phyloP scores from a whole-genome alignment of 35 echinoderm and acorn worm species.

The Lytechinus pictus region DNA sequence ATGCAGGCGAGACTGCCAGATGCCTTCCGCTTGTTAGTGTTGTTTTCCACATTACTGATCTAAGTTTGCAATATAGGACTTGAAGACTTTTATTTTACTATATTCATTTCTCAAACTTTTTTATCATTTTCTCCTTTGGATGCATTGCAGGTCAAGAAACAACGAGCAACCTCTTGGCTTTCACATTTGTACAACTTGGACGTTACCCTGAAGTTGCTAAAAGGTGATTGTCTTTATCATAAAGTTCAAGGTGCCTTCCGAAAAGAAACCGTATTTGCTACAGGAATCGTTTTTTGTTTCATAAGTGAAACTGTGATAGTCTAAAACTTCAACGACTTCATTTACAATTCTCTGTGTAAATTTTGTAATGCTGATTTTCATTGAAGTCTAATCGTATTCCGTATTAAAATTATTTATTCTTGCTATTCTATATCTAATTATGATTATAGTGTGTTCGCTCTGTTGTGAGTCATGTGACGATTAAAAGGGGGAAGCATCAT shows the following conservation, averaged over 20 bases:
- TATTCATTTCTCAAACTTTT: too few relatives aligned
- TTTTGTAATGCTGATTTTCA: not conserved
- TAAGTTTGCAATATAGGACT: too few relatives aligned
- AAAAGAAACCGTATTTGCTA: not conserved
- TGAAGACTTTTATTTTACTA: too few relatives aligned
- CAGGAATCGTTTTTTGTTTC: not conserved
- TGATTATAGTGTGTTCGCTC: not conserved
- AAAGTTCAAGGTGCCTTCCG: not conserved
- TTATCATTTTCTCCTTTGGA: not conserved
- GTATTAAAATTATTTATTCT: not conserved
- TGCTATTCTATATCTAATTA: not conserved
- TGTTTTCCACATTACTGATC: too few relatives aligned
- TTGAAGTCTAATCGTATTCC: not conserved
- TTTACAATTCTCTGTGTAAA: too few relatives aligned
- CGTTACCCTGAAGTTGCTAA: constrained; percentile 61
- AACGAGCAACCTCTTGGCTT: constrained; percentile 58
- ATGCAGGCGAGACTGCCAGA: too few relatives aligned
- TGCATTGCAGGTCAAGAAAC: constrained; percentile 59
- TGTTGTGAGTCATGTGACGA: too few relatives aligned
- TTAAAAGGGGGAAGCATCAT: too few relatives aligned
- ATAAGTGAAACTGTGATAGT: not conserved
- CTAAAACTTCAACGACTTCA: too few relatives aligned
- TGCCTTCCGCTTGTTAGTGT: too few relatives aligned
- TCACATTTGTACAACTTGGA: constrained; percentile 58
- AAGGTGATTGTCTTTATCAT: constrained; percentile 31